Percentiles rank a stretch among this genome's conserved stretches.
These are phyloP conservation scores for Tenebrosternarchus preto DNA, from an alignment of 2,113 vertebrate species.

Conservation along the genomic window DNA sequence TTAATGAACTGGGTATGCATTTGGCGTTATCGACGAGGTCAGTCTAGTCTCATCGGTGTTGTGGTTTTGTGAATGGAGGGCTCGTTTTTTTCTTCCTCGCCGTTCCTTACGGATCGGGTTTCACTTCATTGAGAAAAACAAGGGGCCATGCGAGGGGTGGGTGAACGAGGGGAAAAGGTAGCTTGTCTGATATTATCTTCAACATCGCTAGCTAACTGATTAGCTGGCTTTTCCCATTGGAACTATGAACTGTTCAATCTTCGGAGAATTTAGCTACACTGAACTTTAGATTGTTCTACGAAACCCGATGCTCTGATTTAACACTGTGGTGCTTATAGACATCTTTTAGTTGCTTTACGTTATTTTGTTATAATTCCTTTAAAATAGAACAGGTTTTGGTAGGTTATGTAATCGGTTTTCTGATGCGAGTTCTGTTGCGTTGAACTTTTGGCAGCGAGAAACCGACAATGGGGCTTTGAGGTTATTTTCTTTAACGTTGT, in stretches of 20 bases:
- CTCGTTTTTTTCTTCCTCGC: conserved; percentile 42
- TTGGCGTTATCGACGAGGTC: conserved; percentile 43
- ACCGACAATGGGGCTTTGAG: neutral
- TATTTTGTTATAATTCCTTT: neutral
- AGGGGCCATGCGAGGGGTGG: conserved; percentile 54
- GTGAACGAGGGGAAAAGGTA: conserved; percentile 18
- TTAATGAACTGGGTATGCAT: neutral
- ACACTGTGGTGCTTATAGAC: too few relatives aligned
- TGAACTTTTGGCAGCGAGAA: neutral
- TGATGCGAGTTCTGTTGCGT: neutral
- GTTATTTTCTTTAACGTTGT: neutral
- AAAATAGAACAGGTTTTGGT: neutral
- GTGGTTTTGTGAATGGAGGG: conserved; percentile 74
- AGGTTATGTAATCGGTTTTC: neutral
- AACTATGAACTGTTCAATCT: neutral
- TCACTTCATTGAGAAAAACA: conserved; percentile 81
- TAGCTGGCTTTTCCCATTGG: neutral
- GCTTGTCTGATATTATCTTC: neutral
- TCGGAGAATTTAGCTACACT: too few relatives aligned
- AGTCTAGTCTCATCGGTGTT: conserved; percentile 44
- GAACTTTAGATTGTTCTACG: too few relatives aligned
- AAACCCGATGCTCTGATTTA: too few relatives aligned
- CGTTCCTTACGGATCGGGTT: conserved; percentile 67
- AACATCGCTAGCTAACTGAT: neutral
- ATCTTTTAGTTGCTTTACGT: neutral